phyloP scores from a whole-genome alignment of 1,140 invertebrate species.

The Pseudomyrmex dendroicus region DNA sequence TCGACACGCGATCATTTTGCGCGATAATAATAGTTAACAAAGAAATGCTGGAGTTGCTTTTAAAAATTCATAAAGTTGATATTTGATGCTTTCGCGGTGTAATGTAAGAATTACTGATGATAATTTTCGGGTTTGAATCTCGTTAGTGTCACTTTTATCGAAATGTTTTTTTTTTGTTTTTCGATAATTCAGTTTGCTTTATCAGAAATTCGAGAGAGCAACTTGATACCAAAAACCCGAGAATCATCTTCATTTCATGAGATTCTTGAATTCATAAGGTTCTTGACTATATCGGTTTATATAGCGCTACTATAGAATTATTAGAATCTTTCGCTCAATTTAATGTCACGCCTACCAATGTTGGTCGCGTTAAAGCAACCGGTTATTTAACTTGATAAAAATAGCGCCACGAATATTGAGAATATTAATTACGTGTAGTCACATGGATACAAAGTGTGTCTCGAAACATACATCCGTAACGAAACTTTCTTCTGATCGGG shows the following conservation, averaged over 20 bases:
- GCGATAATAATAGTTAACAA: background rate
- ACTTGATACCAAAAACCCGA: no score
- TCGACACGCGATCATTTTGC: background rate
- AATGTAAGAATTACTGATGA: background rate
- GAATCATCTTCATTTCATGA: no score
- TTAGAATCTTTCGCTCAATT: background rate
- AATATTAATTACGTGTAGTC: slow-evolving; percentile 38
- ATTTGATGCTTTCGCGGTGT: background rate
- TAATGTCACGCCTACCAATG: background rate
- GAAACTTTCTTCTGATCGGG: slow-evolving; percentile 1
- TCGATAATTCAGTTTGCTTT: no score
- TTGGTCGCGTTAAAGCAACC: background rate
- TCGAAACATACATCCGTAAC: background rate
- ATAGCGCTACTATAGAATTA: background rate
- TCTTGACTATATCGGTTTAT: no score
- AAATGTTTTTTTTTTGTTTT: no score
- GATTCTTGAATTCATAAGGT: no score
- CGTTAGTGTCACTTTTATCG: background rate
- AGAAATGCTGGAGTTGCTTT: background rate
- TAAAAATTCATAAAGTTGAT: background rate
- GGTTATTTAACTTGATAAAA: background rate
- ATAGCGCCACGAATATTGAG: background rate
- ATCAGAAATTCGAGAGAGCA: no score
- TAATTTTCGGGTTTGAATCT: no score
- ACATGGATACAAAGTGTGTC: background rate